A percentile compares a stretch with the other conserved stretches of the same genome.
Conservation (phyloP, 2,113 vertebrate genomes). For the Hylia prasina region DNA sequence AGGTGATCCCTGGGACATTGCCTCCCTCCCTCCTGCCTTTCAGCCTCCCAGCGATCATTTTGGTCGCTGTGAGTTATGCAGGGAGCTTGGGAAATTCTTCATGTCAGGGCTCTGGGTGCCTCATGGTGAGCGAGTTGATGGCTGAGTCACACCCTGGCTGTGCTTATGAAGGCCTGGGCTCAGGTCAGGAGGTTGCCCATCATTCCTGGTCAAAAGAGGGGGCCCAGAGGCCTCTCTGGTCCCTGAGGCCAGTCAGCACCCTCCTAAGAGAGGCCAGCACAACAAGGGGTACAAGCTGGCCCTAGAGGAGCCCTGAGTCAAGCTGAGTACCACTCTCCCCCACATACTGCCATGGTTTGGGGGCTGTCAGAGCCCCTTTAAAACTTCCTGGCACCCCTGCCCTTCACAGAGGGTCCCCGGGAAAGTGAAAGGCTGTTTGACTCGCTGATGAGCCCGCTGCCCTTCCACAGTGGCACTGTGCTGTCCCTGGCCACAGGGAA, state of each 20-base stretch:
- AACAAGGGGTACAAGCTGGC: rapidly evolving
- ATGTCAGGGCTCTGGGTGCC: rapidly evolving
- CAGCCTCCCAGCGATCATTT: neutral
- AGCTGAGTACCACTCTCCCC: rapidly evolving
- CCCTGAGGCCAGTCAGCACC: neutral
- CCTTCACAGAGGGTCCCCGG: rapidly evolving
- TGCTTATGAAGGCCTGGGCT: neutral
- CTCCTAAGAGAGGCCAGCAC: neutral
- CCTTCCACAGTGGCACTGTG: rapidly evolving
- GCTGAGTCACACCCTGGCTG: neutral
- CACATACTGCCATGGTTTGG: rapidly evolving
- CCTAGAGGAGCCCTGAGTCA: rapidly evolving
- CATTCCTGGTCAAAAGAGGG: neutral
- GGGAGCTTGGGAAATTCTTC: neutral
- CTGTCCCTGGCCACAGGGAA: neutral
- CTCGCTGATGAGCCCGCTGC: rapidly evolving
- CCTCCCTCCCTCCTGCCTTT: neutral
- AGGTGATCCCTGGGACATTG: neutral
- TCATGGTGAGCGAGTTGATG: rapidly evolving
- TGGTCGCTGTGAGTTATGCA: neutral
- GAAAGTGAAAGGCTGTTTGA: neutral
- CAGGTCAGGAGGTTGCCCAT: neutral
- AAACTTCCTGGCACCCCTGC: neutral
- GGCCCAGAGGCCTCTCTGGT: neutral
- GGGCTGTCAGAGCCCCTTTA: neutral